Evolutionary conservation across 2,797 vertebrate species (phyloP), one percentile per base, ranked within the genome.

Genomic region (Anas georgica): DNA sequence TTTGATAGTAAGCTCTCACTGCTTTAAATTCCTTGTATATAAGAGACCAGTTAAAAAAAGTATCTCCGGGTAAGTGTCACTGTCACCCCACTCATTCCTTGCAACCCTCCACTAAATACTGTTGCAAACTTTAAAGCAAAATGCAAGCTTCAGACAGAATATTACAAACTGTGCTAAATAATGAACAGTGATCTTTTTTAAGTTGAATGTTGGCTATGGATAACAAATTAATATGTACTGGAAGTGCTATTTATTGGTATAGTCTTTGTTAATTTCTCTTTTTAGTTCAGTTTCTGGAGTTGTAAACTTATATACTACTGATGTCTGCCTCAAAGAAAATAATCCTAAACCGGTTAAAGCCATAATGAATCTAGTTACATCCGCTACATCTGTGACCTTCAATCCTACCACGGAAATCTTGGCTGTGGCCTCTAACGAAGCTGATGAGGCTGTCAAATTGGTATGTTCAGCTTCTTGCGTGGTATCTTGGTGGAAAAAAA

Each of bases 231-330:
- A 1, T 17, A 6, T 11, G 26, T 59, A 17, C 26, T 80, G 20
- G 60, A 48, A 52, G 13, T 72, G 14, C 31, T 66, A 15, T 9
- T 28, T 64, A 18, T 72, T 8, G 3, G 3, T 75, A 3, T 46
- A 13, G 28, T 45, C 12, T 59, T 26, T 46, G 9, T 39, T 60
- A 33, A 29, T 86, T 86, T 88, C 14, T 41, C 91, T 83, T 95
- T 92, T 23, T 94, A 99, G 99, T 62, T 99, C 99, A 60, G 97
- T 97, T 97, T 98, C 99, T 5, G 99, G 99, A 13, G 99, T 99
- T 93, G 99, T 99, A 81, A 99, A 99, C 93, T 72, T 99, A 56
- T 99, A 99, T 92, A 97, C 95, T 23, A 98, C 98, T 93, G 98
- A 99, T 86, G 96, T 93, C 81, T 99, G 99, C 97, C 96, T 99